Base-by-base conservation (phyloP, 1,140 invertebrate species). In the Armadillidium nasatum region DNA sequence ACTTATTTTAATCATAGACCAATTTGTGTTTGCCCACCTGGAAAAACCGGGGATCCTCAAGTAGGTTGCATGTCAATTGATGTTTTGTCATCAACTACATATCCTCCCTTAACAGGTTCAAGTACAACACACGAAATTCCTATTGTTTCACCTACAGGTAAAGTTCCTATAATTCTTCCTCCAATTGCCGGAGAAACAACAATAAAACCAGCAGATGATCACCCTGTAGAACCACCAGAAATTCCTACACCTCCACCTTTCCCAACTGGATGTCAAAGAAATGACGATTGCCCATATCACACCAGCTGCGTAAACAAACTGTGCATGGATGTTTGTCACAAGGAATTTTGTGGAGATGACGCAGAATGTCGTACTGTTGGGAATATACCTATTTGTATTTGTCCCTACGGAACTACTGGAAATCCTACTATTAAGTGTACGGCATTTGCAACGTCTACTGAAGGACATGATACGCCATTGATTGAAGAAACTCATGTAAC, bases 71-170 rank as follows among this genome's bases (percentile, higher is more conserved):
- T 87, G 82, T 66, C 75, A n/a, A 19, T 78, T 60, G n/a, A 22
- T 15, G 77, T 72, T 23, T 45, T 68, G 4, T 45, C 10, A 75
- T 46, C 72, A 23, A 72, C 54, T 87, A 87, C 66, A 74, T 70
- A 76, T 80, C 44, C 44, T 21, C 23, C 78, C 77, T 70, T 73
- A 77, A 44, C 66, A 60, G 90, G 92, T 68, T 89, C 92, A 33
- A 92, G 92, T 13, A 94, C 91, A 79, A 88, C 86, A 68, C 94
- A 94, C 78, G 91, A 95, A 86, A 91, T 93, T 0, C 86, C 89
- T 15, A 33, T n/a, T 43, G 67, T 19, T 44, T 11, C 3, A 19
- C 33, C 50, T 9, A 75, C 73, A 15, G 77, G 75, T 23, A 66
- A 43, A 68, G 73, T 73, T 44, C n/a, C 43, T 10, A 43, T 21